Evolutionary conservation across 2,797 vertebrate species (phyloP).

Genomic region (Silurus lanzhouensis): DNA sequence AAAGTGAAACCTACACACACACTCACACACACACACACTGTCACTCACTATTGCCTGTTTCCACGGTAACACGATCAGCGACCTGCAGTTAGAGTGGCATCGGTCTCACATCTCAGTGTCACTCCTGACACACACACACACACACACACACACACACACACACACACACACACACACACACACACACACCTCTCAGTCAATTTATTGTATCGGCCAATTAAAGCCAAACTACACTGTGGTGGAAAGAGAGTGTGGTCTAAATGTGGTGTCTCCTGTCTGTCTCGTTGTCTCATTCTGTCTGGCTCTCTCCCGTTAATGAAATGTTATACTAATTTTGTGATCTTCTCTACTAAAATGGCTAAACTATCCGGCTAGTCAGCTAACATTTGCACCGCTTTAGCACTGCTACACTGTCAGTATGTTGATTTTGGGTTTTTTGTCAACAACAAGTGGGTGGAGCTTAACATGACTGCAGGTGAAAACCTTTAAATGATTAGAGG

Average conservation of each 20-base stretch:
- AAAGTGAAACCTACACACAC: not conserved
- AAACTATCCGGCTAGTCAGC: not conserved
- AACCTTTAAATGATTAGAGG: too few species aligned
- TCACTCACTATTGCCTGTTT: slow-evolving; percentile 53
- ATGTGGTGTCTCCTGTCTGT: too few species aligned
- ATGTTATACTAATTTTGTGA: not conserved
- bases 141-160: not conserved
- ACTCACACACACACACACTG: not conserved
- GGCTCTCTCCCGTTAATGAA: too few species aligned
- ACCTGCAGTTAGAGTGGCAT: slow-evolving; percentile 61
- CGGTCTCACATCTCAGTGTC: slow-evolving; percentile 47
- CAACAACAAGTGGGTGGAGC: not conserved
- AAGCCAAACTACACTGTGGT: not conserved
- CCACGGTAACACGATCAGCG: slow-evolving; percentile 75
- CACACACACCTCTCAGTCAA: too few species aligned
- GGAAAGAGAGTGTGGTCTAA: too few species aligned
- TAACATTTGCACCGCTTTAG: not conserved
- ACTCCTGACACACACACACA: not conserved
- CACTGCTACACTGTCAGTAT: not conserved
- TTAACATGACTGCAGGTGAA: not conserved
- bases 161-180: too few species aligned
- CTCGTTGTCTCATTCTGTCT: too few species aligned
- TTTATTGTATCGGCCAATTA: not conserved
- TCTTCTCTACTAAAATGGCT: not conserved
- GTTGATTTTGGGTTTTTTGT: not conserved